These are phyloP conservation scores for Galeopterus variegatus DNA, from an alignment of 2,113 vertebrate species.

Conservation along the genomic window DNA sequence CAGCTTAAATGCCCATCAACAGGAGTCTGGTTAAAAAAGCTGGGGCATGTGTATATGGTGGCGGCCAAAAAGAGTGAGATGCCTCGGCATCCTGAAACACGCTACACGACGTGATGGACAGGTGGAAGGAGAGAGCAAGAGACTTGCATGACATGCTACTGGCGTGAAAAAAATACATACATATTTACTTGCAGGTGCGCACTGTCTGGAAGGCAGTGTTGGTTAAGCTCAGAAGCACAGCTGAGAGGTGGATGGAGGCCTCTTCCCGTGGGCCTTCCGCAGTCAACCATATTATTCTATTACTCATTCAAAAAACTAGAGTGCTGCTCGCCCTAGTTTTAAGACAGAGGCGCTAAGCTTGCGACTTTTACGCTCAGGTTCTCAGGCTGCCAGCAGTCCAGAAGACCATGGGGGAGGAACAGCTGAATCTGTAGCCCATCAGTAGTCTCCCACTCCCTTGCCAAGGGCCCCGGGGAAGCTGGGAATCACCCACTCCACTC, in stretches of 20 bases:
- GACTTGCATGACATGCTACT: not conserved
- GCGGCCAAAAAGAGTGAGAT: not conserved
- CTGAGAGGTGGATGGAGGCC: not conserved
- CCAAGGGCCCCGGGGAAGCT: not conserved
- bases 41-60: rapidly evolving
- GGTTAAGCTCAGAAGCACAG: not conserved
- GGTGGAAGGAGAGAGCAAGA: not conserved
- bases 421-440: too few species aligned
- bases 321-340: not conserved
- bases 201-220: not conserved
- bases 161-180: not conserved
- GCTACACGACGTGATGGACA: rapidly evolving
- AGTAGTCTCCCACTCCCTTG: not conserved
- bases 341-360: not conserved
- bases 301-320: not conserved
- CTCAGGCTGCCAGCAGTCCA: not conserved
- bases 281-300: rapidly evolving
- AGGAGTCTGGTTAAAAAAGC: not conserved
- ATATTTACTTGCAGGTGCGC: rapidly evolving
- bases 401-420: not conserved
- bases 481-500: not conserved
- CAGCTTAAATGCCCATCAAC: too few species aligned
- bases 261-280: not conserved
- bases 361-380: rapidly evolving
- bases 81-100: not conserved